phyloP scores from a whole-genome alignment of 2,888 invertebrate genomes.

The Magallana nippona region DNA sequence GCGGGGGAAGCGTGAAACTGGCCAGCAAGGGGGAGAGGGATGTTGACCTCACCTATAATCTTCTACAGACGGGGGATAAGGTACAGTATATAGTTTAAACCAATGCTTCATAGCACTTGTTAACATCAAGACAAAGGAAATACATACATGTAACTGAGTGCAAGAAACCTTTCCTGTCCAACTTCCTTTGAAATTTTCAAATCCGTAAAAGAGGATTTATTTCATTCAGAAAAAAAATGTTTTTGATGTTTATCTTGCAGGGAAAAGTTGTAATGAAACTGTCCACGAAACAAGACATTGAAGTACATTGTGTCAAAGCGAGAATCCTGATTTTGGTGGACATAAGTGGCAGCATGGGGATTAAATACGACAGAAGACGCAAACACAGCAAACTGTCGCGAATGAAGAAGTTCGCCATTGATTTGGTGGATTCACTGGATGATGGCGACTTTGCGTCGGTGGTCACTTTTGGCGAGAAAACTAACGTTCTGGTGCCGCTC shows the following conservation, averaged over 20 bases:
- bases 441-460: slow-evolving; percentile 70
- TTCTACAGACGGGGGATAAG: slow-evolving; percentile 42
- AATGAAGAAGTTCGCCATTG: slow-evolving; percentile 67
- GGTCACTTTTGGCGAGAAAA: slow-evolving; percentile 72
- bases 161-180: neutral
- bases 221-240: neutral
- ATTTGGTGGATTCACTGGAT: slow-evolving; percentile 66
- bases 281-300: slow-evolving; percentile 60
- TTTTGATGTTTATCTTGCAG: slow-evolving; percentile 50
- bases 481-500: slow-evolving; percentile 69
- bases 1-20: neutral
- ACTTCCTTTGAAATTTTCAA: neutral
- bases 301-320: slow-evolving; percentile 61
- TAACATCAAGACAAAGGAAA: too few species aligned
- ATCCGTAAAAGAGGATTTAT: neutral
- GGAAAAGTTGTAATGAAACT: slow-evolving; percentile 67
- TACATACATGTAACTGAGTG: too few species aligned
- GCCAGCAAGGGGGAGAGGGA: neutral
- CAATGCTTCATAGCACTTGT: neutral
- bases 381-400: slow-evolving; percentile 64
- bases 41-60: slow-evolving; percentile 41
- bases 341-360: slow-evolving; percentile 75
- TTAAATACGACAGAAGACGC: slow-evolving; percentile 59
- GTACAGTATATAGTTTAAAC: neutral
- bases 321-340: slow-evolving; percentile 74